A percentile compares a stretch with the other conserved stretches of the same genome.
Conservation (phyloP, 2,797 vertebrate species). For the Neoniphon sammara region DNA sequence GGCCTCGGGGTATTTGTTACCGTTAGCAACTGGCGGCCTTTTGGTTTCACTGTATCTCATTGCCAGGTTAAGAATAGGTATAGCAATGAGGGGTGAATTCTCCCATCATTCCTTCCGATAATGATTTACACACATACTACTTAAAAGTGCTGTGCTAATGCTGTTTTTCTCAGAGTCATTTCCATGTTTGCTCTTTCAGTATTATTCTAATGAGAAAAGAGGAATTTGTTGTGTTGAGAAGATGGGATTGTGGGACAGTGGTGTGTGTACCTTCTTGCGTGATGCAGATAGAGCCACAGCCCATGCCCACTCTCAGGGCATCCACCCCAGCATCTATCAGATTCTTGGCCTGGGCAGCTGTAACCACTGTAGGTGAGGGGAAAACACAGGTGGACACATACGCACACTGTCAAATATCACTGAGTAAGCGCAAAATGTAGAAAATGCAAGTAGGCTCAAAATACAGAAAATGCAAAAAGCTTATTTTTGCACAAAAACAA, state of each 20-base stretch:
- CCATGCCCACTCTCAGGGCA: constrained; percentile 92
- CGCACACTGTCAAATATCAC: background rate
- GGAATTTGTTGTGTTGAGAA: background rate
- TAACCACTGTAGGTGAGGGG: constrained; percentile 84
- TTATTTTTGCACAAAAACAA: background rate
- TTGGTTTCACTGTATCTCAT: constrained; percentile 23
- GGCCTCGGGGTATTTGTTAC: constrained; percentile 53
- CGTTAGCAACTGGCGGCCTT: constrained; percentile 29
- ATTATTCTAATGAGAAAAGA: no score
- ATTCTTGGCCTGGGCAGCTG: constrained; percentile 94
- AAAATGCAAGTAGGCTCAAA: background rate
- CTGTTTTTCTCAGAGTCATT: no score
- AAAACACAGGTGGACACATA: background rate
- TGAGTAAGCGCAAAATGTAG: no score
- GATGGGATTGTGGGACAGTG: background rate
- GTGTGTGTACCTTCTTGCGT: constrained; percentile 89
- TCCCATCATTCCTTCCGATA: background rate
- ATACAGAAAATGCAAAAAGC: background rate
- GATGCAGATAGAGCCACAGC: constrained; percentile 95
- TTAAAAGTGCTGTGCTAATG: background rate
- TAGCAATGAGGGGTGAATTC: background rate
- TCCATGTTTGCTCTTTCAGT: background rate
- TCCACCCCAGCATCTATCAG: constrained; percentile 92
- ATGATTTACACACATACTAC: background rate
- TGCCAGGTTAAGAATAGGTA: background rate